Evolutionary conservation across 2,888 invertebrate genomes (phyloP).

Genomic region (Pocota personata): DNA sequence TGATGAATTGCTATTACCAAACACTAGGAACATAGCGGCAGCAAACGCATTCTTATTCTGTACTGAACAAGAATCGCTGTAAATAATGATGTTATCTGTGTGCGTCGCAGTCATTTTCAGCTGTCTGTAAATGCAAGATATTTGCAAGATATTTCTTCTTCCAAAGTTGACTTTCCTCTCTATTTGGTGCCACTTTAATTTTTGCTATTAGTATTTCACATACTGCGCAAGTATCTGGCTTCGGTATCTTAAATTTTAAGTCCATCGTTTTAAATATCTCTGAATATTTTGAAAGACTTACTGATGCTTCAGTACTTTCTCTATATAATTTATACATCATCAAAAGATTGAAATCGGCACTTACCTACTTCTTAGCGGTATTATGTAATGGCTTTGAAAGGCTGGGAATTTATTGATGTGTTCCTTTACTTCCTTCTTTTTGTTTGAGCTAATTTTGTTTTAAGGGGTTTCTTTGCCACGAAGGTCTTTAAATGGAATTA

Average conservation of each 20-base stretch:
- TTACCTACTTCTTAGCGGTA: neutral
- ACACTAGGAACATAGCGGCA: neutral
- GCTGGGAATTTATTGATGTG: neutral
- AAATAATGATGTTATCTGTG: neutral
- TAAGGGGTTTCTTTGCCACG: neutral
- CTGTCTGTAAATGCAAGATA: neutral
- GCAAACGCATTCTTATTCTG: slow-evolving; percentile 6
- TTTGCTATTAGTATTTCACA: no score
- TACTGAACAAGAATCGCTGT: no score
- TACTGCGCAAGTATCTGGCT: neutral
- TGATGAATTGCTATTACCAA: neutral
- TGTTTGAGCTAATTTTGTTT: neutral
- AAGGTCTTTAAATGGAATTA: neutral
- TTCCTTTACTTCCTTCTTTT: neutral
- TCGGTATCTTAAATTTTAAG: neutral
- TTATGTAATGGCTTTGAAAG: neutral
- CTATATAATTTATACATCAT: no score
- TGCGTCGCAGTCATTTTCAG: neutral
- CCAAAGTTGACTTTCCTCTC: neutral
- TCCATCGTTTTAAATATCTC: neutral
- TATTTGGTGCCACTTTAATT: neutral
- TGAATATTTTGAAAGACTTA: no score
- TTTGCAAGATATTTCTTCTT: no score
- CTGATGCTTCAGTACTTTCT: no score
- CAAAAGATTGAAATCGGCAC: no score